A percentile compares a stretch with the other conserved stretches of the same genome.
Evolutionary conservation across 2,113 vertebrate genomes (phyloP).

Genomic region (Alligator sinensis): DNA sequence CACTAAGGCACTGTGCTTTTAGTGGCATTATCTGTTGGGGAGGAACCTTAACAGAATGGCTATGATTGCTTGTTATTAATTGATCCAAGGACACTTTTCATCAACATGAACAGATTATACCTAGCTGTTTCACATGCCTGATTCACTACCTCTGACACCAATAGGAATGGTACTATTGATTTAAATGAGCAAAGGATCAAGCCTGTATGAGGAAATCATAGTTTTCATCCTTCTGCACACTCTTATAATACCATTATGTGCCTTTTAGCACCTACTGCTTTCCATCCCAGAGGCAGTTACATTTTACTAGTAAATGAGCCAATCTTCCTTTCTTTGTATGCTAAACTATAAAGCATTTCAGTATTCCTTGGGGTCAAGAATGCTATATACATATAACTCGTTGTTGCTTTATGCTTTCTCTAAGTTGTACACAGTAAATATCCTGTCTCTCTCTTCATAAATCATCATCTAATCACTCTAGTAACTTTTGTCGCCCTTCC

Average conservation of each 20-base stretch:
- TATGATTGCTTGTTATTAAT: not conserved
- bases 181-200: not conserved
- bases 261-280: not conserved
- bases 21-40: not conserved
- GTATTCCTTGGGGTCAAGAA: not conserved
- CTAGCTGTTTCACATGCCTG: not conserved
- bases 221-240: not conserved
- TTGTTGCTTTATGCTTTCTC: not conserved
- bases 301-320: not conserved
- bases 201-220: not conserved
- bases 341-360: not conserved
- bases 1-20: not conserved
- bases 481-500: not conserved
- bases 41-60: not conserved
- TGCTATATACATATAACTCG: not conserved
- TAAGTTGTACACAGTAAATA: not conserved
- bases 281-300: not conserved
- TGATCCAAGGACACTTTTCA: not conserved
- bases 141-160: not conserved
- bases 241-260: not conserved
- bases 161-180: not conserved
- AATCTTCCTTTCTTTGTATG: no score
- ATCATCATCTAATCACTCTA: not conserved
- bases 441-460: slow-evolving; percentile 1
- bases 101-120: not conserved